Base-by-base conservation (phyloP, 2,888 invertebrate species). In the Adineta ricciae region DNA sequence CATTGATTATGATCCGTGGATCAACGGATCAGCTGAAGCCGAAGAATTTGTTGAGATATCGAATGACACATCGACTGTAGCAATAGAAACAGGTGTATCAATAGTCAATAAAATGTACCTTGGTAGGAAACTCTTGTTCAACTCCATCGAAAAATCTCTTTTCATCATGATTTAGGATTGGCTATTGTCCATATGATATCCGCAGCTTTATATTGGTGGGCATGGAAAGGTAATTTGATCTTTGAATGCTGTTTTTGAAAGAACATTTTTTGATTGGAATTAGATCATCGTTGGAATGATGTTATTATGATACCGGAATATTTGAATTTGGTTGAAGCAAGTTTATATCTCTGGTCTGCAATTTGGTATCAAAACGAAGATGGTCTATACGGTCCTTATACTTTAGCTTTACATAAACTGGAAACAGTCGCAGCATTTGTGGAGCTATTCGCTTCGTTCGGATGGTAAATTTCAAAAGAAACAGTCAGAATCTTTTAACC, bases 371-470 rank as follows among this genome's bases (percentile, higher is more conserved):
- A 2, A n/a, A 16, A 24, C 38, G 78, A 78, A 24, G 24, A 14
- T 16, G 36, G 19, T 38, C 36, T 8, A 32, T 36, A 19, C 41
- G 78, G n/a, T 41, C 24, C 38, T 41, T 41, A 78, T n/a, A 41
- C 38, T 7, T 41, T 41, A 41, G 21, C n/a, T 24, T 7, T 78
- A 24, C 78, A 78, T 78, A 78, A 41, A 41, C 38, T 78, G 11
- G 78, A 78, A 41, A 78, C 41, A n/a, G n/a, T n/a, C 5, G 78
- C 78, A 78, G 78, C 78, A 41, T 78, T 78, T 78, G 78, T 78
- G 24, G 78, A 78, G 41, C 41, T 78, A n/a, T 41, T 41, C n/a
- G 78, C 78, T 16, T 78, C 78, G n/a, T 78, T 78, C 3, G 78
- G 78, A 78, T 78, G 78, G 78, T 78, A n/a, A 41, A n/a, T 41